Base-by-base conservation (phyloP, 1,140 invertebrate species). In the Ips nitidus region DNA sequence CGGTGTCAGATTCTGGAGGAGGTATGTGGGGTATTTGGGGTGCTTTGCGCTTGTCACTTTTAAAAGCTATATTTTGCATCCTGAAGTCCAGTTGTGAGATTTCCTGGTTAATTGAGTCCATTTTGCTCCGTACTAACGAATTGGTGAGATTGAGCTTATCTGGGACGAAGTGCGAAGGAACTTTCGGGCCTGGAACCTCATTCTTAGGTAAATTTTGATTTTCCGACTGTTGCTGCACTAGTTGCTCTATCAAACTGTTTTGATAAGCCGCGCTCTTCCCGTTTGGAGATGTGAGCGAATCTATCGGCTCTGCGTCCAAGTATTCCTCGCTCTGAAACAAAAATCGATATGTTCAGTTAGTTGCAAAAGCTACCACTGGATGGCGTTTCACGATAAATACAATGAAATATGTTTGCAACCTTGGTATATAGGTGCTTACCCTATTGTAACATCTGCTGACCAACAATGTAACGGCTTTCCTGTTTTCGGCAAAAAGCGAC, bases 401-500 rank as follows among this genome's bases (percentile, higher is more conserved):
- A 37, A 61, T 53, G 41, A 56, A 66, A 64, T 50, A 22, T 39
- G 41, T 45, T 41, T 53, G 8, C 6, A 55, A 63, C 5, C 52
- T 22, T 22, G 22, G 22, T 22, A 22, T 22, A 37, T 41, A 58
- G n/a, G 6, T 52, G 64, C 77, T 77, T 79, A 86, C 85, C 74
- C 80, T 81, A 76, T 83, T 85, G 59, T 85, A 75, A 71, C 85
- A 83, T 65, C 85, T 82, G 74, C 85, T 86, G 69, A 87, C 84
- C 42, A 87, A 77, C 63, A 87, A 80, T 22, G 84, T 86, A 22
- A 86, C 83, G 6, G 82, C 80, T 70, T 80, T 84, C 66, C 80
- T 82, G 68, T 83, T 86, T 70, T 85, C 83, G 2, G 82, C 82
- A 69, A 85, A 85, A 7, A 85, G 76, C 3, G 81, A 80, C 79